Conservation (phyloP, 2,888 invertebrate genomes). For the Subacronicta megacephala region DNA sequence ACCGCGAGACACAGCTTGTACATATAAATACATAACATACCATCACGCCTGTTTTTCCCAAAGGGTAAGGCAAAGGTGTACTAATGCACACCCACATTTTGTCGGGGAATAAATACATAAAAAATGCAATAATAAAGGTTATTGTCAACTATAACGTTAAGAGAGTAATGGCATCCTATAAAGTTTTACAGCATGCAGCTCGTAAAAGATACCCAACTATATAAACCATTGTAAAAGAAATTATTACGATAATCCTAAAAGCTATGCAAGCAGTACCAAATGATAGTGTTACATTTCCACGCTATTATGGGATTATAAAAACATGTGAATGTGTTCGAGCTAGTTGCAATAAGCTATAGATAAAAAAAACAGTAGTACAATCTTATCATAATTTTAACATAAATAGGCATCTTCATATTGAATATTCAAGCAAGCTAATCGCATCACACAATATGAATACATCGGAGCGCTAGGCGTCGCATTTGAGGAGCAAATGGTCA, state of each 20-base stretch:
- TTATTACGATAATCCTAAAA: slow-evolving; percentile 47
- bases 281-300: slow-evolving; percentile 40
- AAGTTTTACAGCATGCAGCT: slow-evolving; percentile 52
- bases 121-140: slow-evolving; percentile 57
- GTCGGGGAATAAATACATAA: slow-evolving; percentile 53
- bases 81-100: too few relatives aligned
- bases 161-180: slow-evolving; percentile 51
- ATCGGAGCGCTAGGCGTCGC: too few relatives aligned
- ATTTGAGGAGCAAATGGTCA: too few relatives aligned
- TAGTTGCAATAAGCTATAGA: neutral
- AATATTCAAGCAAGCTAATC: neutral
- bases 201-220: slow-evolving; percentile 49
- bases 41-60: too few relatives aligned
- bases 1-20: slow-evolving; percentile 3
- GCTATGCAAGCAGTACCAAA: slow-evolving; percentile 37
- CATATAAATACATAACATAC: slow-evolving; percentile 53
- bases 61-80: too few relatives aligned
- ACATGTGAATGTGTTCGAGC: slow-evolving; percentile 9
- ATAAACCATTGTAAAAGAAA: slow-evolving; percentile 45
- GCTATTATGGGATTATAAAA: slow-evolving; percentile 28
- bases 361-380: neutral
- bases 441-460: too few relatives aligned
- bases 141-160: slow-evolving; percentile 58
- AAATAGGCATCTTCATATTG: neutral
- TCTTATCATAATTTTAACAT: slow-evolving; percentile 13